Evolutionary conservation across 2,888 invertebrate genomes (phyloP).

Genomic region (Blastobasis adustella): DNA sequence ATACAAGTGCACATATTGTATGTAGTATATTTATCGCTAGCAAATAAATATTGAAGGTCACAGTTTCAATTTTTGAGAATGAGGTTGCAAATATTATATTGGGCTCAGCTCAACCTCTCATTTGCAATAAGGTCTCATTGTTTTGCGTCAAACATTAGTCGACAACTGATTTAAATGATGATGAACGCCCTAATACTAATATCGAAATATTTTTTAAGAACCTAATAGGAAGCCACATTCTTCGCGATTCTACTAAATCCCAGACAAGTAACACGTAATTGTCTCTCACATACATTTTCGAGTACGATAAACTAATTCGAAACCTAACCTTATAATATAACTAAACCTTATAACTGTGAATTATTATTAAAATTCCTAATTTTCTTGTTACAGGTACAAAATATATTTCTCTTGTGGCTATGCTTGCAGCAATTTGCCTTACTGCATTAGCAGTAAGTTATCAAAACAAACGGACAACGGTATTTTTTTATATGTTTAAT

Average conservation of each 20-base stretch:
- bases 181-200: too few relatives aligned
- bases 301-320: too few relatives aligned
- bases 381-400: constrained; percentile 15
- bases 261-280: too few relatives aligned
- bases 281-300: too few relatives aligned
- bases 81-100: constrained; percentile 27
- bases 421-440: background rate
- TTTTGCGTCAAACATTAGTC: constrained; percentile 1
- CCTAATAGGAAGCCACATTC: too few relatives aligned
- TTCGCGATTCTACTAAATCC: too few relatives aligned
- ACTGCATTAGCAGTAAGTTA: constrained; percentile 9
- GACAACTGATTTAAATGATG: background rate
- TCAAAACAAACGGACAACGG: background rate
- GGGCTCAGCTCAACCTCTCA: background rate
- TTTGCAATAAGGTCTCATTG: constrained; percentile 1
- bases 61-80: constrained; percentile 34
- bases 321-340: too few relatives aligned
- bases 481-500: too few relatives aligned
- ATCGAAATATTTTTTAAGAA: too few relatives aligned
- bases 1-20: too few relatives aligned
- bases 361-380: background rate
- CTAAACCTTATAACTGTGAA: too few relatives aligned
- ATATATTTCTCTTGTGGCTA: constrained; percentile 5
- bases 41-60: constrained; percentile 32
- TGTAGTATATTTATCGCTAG: too few relatives aligned